Percentiles rank a stretch among this genome's conserved stretches.
phyloP scores from a whole-genome alignment of 2,888 invertebrate species.

The Plebejus melissa region DNA sequence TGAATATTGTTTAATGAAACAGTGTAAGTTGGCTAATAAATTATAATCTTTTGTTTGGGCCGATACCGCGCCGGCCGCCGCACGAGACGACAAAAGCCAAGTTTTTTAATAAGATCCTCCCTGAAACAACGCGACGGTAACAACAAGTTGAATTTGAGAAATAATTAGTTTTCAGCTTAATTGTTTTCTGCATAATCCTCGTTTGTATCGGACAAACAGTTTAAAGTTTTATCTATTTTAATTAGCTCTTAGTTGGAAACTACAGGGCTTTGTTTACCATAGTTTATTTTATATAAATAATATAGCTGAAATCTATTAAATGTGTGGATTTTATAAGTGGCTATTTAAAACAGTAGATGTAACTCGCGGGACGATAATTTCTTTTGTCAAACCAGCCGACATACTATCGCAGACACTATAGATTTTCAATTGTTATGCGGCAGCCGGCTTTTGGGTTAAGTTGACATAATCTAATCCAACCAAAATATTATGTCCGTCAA shows the following conservation, averaged over 20 bases:
- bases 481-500: too few species aligned
- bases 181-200: slow-evolving; percentile 1
- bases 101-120: slow-evolving; percentile 23
- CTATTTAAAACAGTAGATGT: neutral
- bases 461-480: too few species aligned
- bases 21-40: neutral
- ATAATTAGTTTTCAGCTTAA: slow-evolving; percentile 7
- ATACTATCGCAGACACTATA: too few species aligned
- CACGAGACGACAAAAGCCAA: slow-evolving; percentile 4
- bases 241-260: neutral
- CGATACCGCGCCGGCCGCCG: neutral
- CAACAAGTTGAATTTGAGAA: slow-evolving; percentile 4
- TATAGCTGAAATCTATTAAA: neutral
- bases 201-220: neutral
- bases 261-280: neutral
- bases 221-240: slow-evolving; percentile 10
- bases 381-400: too few species aligned
- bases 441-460: too few species aligned
- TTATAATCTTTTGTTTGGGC: neutral
- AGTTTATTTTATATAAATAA: neutral
- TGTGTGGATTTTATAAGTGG: neutral
- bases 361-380: neutral
- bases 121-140: neutral
- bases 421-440: too few species aligned
- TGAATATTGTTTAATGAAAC: slow-evolving; percentile 4